Conservation (phyloP, 2,888 invertebrate genomes). For the Drosophila neotestacea region DNA sequence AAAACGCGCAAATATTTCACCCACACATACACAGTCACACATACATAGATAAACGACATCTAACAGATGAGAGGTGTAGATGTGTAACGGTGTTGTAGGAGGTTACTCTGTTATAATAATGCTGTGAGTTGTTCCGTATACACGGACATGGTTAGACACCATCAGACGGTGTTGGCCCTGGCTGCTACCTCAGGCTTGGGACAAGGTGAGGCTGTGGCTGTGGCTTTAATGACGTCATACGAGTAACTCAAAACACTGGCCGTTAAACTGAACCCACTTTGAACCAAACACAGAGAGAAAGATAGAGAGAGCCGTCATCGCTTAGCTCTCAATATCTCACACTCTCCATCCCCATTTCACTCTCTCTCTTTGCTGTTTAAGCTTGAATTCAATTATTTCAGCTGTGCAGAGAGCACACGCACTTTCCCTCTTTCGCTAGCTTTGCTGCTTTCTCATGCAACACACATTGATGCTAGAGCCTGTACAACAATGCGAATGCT, state of each 20-base stretch:
- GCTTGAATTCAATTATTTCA: conserved; percentile 51
- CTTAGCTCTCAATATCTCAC: conserved; percentile 5
- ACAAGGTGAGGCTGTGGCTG: conserved; percentile 69
- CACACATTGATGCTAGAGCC: conserved; percentile 48
- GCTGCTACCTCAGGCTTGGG: conserved; percentile 54
- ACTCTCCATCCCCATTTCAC: background rate
- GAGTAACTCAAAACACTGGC: conserved; percentile 56
- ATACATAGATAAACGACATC: conserved; percentile 10
- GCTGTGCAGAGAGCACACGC: conserved; percentile 38
- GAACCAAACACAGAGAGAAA: conserved; percentile 15
- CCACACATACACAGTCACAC: conserved; percentile 19
- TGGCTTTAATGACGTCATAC: conserved; percentile 75
- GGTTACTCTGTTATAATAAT: conserved; percentile 13
- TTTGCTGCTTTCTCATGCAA: conserved; percentile 3
- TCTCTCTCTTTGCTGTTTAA: conserved; percentile 34
- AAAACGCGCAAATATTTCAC: conserved; percentile 72
- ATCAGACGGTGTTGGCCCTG: conserved; percentile 37
- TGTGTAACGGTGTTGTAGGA: conserved; percentile 1
- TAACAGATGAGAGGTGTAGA: conserved; percentile 19
- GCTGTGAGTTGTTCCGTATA: conserved; percentile 17
- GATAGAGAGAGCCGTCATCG: conserved; percentile 2
- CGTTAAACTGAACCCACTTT: conserved; percentile 51
- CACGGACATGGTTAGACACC: conserved; percentile 20
- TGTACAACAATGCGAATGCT: conserved; percentile 64
- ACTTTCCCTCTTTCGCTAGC: conserved; percentile 14